A percentile compares a stretch with the other conserved stretches of the same genome.
Conservation (phyloP, 2,888 invertebrate species). For the Archaeoteleia sp. region DNA sequence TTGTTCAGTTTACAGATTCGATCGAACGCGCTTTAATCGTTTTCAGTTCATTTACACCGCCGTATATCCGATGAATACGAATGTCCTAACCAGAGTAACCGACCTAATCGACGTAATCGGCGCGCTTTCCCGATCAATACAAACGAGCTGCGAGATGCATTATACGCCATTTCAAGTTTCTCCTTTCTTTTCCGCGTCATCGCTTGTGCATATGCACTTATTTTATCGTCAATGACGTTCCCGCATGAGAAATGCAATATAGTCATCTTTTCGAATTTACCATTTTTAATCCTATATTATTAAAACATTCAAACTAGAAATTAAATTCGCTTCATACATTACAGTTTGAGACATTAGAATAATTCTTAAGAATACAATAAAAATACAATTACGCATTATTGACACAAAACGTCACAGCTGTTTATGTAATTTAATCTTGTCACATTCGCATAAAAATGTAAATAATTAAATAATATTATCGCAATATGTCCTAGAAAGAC, state of each 20-base stretch:
- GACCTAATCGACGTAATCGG: constrained; percentile 34
- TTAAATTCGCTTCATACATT: no score
- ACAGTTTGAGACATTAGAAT: no score
- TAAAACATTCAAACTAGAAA: no score
- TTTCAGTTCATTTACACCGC: constrained; percentile 12
- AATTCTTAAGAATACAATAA: no score
- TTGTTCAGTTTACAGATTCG: neutral
- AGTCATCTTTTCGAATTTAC: no score
- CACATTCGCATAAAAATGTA: no score
- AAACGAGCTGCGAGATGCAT: constrained; percentile 33
- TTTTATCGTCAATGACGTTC: neutral
- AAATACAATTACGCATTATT: no score
- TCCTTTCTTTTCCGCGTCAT: constrained; percentile 15
- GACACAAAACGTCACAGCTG: no score
- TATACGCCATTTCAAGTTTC: constrained; percentile 6
- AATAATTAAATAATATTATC: no score
- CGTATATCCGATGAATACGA: constrained; percentile 17
- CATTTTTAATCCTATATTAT: no score
- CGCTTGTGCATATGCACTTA: constrained; percentile 15
- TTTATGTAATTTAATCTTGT: no score
- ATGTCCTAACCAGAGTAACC: constrained; percentile 27
- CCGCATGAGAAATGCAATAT: constrained; percentile 10
- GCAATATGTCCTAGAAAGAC: no score
- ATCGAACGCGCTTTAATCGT: constrained; percentile 10
- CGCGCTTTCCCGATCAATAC: constrained; percentile 30